Conservation (phyloP, 1,140 invertebrate species). For the Panulirus ornatus region DNA sequence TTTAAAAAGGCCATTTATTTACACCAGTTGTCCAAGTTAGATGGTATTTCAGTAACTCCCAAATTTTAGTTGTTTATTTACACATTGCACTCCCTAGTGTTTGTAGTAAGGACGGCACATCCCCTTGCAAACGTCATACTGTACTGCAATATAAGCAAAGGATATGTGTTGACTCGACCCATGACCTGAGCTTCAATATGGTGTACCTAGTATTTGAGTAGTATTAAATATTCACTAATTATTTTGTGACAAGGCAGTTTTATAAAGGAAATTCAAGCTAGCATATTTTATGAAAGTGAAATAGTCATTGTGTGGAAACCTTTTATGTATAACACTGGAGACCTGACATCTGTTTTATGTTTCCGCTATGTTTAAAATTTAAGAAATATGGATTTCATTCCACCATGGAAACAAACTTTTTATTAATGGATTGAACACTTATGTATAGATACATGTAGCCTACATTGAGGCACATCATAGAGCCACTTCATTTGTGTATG, state of each 20-base stretch:
- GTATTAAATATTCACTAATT: constrained; percentile 50
- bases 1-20: not conserved
- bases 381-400: not conserved
- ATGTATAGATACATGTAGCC: not conserved
- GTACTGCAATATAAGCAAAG: not conserved
- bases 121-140: not conserved
- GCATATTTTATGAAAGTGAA: not conserved
- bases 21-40: not conserved
- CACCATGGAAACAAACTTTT: not conserved
- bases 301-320: not conserved
- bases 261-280: not conserved
- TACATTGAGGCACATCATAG: not conserved
- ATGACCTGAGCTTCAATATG: constrained; percentile 24
- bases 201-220: constrained; percentile 54
- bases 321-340: constrained; percentile 1
- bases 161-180: not conserved
- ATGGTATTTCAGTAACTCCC: not conserved
- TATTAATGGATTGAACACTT: not conserved
- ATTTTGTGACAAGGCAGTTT: constrained; percentile 43
- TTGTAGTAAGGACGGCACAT: constrained; percentile 2
- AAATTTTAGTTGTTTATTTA: not conserved
- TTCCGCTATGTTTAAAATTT: not conserved
- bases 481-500: not conserved
- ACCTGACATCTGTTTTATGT: constrained; percentile 38
- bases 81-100: not conserved